A percentile compares a stretch with the other conserved stretches of the same genome.
These are phyloP conservation scores for Atrichornis clamosus DNA, from an alignment of 2,113 vertebrate species.

Conservation along the genomic window DNA sequence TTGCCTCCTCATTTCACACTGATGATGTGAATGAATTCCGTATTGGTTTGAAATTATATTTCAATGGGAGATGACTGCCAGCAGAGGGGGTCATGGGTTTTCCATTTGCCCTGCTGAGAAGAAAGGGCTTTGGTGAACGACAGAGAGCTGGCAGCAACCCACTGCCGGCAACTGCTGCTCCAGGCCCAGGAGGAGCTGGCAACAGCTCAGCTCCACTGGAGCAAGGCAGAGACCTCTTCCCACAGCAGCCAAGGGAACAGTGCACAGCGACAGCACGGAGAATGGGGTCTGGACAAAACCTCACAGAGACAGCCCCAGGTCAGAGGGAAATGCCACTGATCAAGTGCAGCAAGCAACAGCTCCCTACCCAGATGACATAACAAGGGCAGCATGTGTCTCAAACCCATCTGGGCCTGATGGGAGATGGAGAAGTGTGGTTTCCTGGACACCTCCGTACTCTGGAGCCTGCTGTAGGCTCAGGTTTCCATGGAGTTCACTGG, in stretches of 20 bases:
- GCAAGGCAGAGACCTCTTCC: background rate
- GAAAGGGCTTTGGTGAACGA: background rate
- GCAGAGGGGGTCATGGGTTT: conserved; percentile 50
- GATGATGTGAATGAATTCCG: background rate
- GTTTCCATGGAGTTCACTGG: background rate
- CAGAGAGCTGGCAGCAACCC: background rate
- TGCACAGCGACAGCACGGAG: background rate
- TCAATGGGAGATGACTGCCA: background rate
- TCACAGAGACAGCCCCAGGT: background rate
- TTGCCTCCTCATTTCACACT: conserved; percentile 7
- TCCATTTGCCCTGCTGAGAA: background rate
- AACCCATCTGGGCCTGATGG: background rate
- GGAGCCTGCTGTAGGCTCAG: background rate
- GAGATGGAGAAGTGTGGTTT: background rate
- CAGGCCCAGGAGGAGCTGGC: background rate
- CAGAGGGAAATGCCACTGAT: background rate
- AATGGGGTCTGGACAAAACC: background rate
- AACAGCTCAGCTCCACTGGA: background rate
- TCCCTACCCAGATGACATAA: background rate
- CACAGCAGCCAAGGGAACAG: background rate
- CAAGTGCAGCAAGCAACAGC: background rate
- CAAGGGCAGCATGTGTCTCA: rapidly evolving
- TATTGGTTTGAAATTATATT: background rate
- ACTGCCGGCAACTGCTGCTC: background rate
- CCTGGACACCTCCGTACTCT: background rate